Evolutionary conservation across 1,140 invertebrate species (phyloP), one percentile per base, ranked within the genome.

Genomic region (Probaryconus sp.): DNA sequence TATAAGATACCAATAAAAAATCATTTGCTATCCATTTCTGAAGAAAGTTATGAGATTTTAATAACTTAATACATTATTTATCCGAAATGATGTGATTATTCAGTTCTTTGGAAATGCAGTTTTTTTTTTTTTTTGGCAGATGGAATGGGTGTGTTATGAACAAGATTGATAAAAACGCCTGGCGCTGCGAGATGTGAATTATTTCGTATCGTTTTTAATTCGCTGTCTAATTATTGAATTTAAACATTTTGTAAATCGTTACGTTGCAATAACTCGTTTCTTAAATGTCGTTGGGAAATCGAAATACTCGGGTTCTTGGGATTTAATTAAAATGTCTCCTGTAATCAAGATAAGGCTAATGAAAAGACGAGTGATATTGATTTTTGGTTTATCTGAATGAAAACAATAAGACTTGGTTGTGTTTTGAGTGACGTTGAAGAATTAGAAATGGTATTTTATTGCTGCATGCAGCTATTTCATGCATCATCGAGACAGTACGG

Each of bases 1-100:
- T 13, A 14, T 38, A 6, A 48, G 50, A 17, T 56, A 67, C 21
- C 14, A 11, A 56, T 55, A 55, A 65, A 65, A 45, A 17, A 26
- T 31, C 4, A 20, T 14, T 43, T 31, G 2, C 3, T 14, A 9
- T 7, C n/a, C 10, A 16, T 13, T 35, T 24, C 21, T 35, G 30
- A 35, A 45, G 21, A 47, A 26, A 24, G 5, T 28, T 35, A 45
- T 45, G 7, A 20, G 11, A n/a, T 45, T 35, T 45, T 43, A 58
- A 26, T 10, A 45, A 26, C 0, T 7, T 3, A 2, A n/a, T 24
- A 24, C 21, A 24, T 24, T 24, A 4, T 24, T 24, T 24, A 24
- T 7, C 3, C 7, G 7, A 24, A 24, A 24, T 24, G 21, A n/a
- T n/a, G n/a, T n/a, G n/a, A n/a, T n/a, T n/a, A n/a, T n/a, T n/a